These are phyloP conservation scores for Netelia fuscicornis DNA, from an alignment of 2,888 invertebrate genomes.

Conservation along the genomic window DNA sequence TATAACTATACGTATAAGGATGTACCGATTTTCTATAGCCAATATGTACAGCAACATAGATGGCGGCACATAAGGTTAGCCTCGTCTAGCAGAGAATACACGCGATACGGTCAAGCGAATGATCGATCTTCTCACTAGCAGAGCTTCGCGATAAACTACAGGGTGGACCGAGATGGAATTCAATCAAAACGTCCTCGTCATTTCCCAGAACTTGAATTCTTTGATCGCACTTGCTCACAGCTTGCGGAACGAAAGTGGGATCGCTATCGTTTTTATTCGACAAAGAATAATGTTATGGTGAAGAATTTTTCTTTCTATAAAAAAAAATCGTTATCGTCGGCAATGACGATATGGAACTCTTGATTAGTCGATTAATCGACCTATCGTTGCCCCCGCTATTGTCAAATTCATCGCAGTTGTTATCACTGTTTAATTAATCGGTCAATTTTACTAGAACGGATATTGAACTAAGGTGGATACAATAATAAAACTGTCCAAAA, in stretches of 20 bases:
- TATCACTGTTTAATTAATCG: neutral
- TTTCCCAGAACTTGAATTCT: constrained; percentile 32
- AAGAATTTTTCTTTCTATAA: neutral
- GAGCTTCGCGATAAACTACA: constrained; percentile 8
- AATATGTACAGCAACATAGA: constrained; percentile 17
- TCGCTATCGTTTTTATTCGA: neutral
- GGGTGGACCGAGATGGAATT: constrained; percentile 52
- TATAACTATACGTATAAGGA: constrained; percentile 19
- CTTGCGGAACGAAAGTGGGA: neutral
- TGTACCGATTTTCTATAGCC: constrained; percentile 36
- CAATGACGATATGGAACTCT: too few relatives aligned
- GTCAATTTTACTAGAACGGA: neutral
- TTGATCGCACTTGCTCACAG: neutral
- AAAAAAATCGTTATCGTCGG: too few relatives aligned
- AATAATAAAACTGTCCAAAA: neutral
- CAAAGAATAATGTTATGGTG: neutral
- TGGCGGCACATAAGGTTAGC: constrained; percentile 16
- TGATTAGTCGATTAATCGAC: too few relatives aligned
- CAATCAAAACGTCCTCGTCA: constrained; percentile 56
- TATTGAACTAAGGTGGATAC: too few relatives aligned
- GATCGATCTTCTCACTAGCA: constrained; percentile 61
- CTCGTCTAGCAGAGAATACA: constrained; percentile 29
- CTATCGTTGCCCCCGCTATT: too few relatives aligned
- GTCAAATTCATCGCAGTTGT: too few relatives aligned
- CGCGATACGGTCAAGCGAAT: constrained; percentile 53